A percentile compares a stretch with the other conserved stretches of the same genome.
Evolutionary conservation across 2,888 invertebrate species (phyloP).

Genomic region (Drosophila percnosoma): DNA sequence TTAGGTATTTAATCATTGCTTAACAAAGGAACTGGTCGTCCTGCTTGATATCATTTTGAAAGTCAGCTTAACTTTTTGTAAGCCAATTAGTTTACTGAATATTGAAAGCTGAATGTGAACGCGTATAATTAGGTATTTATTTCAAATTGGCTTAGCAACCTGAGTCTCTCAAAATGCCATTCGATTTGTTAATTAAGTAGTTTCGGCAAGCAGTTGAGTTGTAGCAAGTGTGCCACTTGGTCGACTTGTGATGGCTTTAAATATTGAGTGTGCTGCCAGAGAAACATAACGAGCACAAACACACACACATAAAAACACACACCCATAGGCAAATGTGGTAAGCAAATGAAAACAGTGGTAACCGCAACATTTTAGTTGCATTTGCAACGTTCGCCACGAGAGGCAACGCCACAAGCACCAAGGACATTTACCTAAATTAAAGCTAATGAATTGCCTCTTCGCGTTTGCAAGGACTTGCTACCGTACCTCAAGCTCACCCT

Average conservation of each 20-base stretch:
- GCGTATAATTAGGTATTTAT: not conserved
- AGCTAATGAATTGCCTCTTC: conserved; percentile 80
- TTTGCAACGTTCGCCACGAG: conserved; percentile 77
- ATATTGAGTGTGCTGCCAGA: conserved; percentile 64
- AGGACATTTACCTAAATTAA: conserved; percentile 81
- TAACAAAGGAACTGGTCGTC: not conserved
- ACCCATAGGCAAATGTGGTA: conserved; percentile 16
- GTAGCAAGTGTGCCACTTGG: conserved; percentile 46
- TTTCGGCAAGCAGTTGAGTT: conserved; percentile 21
- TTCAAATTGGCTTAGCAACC: not conserved
- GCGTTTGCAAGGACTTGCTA: conserved; percentile 59
- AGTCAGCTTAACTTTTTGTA: not conserved
- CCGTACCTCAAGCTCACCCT: conserved; percentile 14
- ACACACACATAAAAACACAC: conserved; percentile 17
- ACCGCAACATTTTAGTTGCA: conserved; percentile 80
- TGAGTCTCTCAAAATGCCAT: conserved; percentile 8
- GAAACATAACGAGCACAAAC: conserved; percentile 36
- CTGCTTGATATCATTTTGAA: not conserved
- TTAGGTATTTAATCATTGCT: not conserved
- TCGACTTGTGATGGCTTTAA: conserved; percentile 58
- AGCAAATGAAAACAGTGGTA: conserved; percentile 67
- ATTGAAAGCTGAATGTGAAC: not conserved
- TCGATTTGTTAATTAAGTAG: conserved; percentile 52
- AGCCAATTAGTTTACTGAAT: not conserved
- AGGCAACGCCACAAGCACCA: conserved; percentile 80